Base-by-base conservation (phyloP, 2,113 vertebrate genomes). In the Oceanodroma tethys region DNA sequence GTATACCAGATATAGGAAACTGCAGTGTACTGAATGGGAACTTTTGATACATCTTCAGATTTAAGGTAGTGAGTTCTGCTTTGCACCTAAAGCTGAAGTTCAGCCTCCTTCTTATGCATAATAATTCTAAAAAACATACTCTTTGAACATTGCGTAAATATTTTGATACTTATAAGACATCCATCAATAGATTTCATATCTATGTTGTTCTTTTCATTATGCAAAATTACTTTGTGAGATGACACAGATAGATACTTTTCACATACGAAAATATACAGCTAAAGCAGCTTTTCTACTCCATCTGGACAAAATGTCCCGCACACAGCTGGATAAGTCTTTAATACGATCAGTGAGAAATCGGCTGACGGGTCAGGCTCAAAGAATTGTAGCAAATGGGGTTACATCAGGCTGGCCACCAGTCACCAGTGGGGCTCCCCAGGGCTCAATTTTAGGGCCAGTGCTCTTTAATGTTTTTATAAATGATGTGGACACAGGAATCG, bases 291-390 rank as follows among this genome's bases (percentile, higher is more conserved):
- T 53, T 36, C 65, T 52, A 27, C 43, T 71, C 38, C 29, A 7
- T 73, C 52, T 36, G 32, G 20, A 45, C 32, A 55, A 81, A n/a
- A 66, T 29, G 25, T 29, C 47, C 67, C 20, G 26, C 47, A 38
- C 17, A 29, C 10, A 71, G 47, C 47, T 12, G 16, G n/a, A 16
- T 4, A 71, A 36, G 47, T 29, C 67, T 13, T 16, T 50, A 20
- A 36, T 29, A 36, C 5, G 3, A 4, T 52, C 13, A 47, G 26
- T 50, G 13, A 52, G 10, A 47, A 52, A 16, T 16, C 38, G 38
- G 8, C 38, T 73, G 70, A 42, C 0, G 6, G 8, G 16, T 18
- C 1, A 1, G 21, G 29, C 50, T 32, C 27, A 67, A n/a, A 52
- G n/a, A 11, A n/a, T 52, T 71, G 3, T 29, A 22, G 68, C 38